Evolutionary conservation across 2,888 invertebrate species (phyloP), one percentile per base, ranked within the genome.

Genomic region (Hirtodrosophila alboralis): DNA sequence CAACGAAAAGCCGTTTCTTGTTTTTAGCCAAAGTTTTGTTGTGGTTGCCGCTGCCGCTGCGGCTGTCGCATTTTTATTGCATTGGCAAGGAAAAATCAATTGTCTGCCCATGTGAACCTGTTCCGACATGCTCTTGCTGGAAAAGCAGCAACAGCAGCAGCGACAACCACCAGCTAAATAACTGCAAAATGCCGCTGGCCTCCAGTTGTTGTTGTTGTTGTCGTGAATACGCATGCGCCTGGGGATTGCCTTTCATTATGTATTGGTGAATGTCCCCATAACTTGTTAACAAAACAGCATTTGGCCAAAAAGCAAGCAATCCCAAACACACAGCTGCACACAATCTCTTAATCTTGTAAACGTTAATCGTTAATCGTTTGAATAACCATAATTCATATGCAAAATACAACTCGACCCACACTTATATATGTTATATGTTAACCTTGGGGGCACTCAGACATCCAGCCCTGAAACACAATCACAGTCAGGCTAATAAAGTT

Each of bases 11-110:
- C 65, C 54, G 83, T 83, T 79, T 66, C 83, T 81, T 64, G 81
- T 69, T 68, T n/a, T 34, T 37, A 47, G 70, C 78, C 72, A 80
- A 77, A 75, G 66, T 56, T 72, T 64, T 72, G 77, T 64, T 72
- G 52, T 64, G 57, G 54, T 57, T 61, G 57, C 63, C 44, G 56
- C 53, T 61, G 57, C 63, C 44, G 56, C 53, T 45, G 31, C 8
- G 26, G 43, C 53, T 47, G 48, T 57, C 41, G 49, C 49, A 44
- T 54, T 51, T 72, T 70, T 70, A 63, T 61, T 67, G 71, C 66
- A 62, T 60, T 69, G 57, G 62, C 56, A 63, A 79, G 76, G 83
- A 83, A 79, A 79, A 79, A 79, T 83, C 79, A 79, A 79, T 79
- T 79, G 79, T 79, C 76, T 83, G 79, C 27, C 64, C 54, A 58